Evolutionary conservation across 2,888 invertebrate species (phyloP), one percentile per base, ranked within the genome.

Genomic region (Rhamnusium bicolor): DNA sequence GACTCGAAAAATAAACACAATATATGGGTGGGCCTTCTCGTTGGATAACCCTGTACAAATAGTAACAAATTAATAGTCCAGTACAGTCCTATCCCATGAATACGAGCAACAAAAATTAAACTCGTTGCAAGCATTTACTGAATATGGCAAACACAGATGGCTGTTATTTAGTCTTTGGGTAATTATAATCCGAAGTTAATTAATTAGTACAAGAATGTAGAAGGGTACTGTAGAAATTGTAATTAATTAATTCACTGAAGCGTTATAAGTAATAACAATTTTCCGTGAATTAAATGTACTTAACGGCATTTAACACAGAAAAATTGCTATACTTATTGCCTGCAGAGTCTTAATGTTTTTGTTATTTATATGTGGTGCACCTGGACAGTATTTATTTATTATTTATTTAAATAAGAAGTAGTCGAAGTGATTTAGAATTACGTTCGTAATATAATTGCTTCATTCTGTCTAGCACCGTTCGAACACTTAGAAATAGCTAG

Each of bases 291-390:
- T 58, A 32, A 32, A 58, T 29, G 19, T 27, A 12, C 7, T 32
- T n/a, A 10, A 32, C 29, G 54, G 21, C 4, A n/a, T 21, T 54
- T 24, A 24, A 12, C 6, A 2, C 1, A 7, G 19, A 58, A 58
- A 18, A 65, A 65, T 65, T 14, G 7, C 10, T 29, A 40, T 65
- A 65, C 53, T 53, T 65, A 65, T 65, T 53, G 29, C 65, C 32
- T 7, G 1, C 65, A 8, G 1, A 32, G 40, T 3, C n/a, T 40
- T 40, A 40, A 65, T 53, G 53, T 27, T 65, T 54, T 65, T 21
- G 32, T 65, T 65, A 65, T 29, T 65, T 65, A 65, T 54, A 18
- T 19, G 19, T 51, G 29, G 65, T 53, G 53, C 65, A 65, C 53
- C 65, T 53, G 65, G 65, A 51, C 51, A 27, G n/a, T 16, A 51